phyloP scores from a whole-genome alignment of 2,797 vertebrate species.

The Amniataba percoides region DNA sequence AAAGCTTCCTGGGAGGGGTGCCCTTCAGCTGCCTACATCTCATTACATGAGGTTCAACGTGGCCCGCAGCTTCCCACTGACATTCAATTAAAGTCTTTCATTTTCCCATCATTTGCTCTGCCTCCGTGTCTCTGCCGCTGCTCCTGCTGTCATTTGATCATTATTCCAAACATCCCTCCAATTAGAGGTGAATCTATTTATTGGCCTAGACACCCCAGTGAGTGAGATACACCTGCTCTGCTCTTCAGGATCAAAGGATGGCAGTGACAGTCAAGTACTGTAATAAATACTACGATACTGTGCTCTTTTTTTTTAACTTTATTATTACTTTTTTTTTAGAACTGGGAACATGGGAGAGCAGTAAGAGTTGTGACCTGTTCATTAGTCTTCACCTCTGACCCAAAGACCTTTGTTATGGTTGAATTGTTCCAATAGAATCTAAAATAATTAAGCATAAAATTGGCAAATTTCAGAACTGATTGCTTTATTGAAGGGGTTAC shows the following conservation, averaged over 20 bases:
- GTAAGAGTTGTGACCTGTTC: neutral
- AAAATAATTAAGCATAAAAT: conserved; percentile 21
- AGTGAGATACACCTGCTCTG: conserved; percentile 43
- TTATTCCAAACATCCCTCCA: conserved; percentile 65
- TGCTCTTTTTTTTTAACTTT: neutral
- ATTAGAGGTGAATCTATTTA: conserved; percentile 63
- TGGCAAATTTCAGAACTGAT: conserved; percentile 19
- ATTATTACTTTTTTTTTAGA: neutral
- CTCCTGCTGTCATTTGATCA: conserved; percentile 70
- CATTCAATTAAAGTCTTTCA: conserved; percentile 77
- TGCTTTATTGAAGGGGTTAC: neutral
- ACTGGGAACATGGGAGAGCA: neutral
- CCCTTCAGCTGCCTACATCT: conserved; percentile 71
- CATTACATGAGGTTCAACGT: conserved; percentile 66
- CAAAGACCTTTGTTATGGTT: conserved; percentile 1
- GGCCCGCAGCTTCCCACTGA: conserved; percentile 70
- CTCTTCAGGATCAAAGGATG: conserved; percentile 13
- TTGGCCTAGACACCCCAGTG: conserved; percentile 15
- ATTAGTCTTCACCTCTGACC: conserved; percentile 16
- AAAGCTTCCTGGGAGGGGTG: conserved; percentile 65
- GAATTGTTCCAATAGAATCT: conserved; percentile 2
- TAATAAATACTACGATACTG: neutral
- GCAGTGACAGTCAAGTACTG: neutral
- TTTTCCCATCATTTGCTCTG: conserved; percentile 68
- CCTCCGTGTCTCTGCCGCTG: conserved; percentile 36